Conservation (phyloP, 2,113 vertebrate genomes). For the Conger conger region DNA sequence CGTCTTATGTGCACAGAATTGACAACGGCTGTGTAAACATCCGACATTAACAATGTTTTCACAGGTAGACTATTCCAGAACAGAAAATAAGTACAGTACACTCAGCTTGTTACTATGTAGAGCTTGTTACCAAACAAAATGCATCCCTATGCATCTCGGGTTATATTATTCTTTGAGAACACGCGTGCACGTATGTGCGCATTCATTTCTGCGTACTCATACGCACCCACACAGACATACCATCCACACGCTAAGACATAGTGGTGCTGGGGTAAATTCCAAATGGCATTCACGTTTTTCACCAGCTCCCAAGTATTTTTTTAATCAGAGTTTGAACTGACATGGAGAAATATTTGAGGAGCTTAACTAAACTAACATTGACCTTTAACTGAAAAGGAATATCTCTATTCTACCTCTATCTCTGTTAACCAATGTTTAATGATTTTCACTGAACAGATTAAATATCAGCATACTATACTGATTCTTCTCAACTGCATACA, state of each 20-base stretch:
- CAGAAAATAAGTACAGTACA: not conserved
- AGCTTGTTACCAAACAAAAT: constrained; percentile 40
- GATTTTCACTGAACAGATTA: not conserved
- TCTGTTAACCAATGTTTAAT: not conserved
- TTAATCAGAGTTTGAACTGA: not conserved
- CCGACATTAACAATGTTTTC: not conserved
- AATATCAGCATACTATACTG: not conserved
- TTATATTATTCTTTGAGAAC: not conserved
- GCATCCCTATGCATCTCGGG: constrained; percentile 10
- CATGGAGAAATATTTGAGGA: not conserved
- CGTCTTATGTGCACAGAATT: not conserved
- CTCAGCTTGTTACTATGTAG: not conserved
- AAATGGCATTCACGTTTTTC: not conserved
- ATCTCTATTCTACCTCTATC: not conserved
- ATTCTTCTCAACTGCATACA: not conserved
- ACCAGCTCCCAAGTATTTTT: not conserved
- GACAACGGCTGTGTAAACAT: not conserved
- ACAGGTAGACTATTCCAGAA: not conserved
- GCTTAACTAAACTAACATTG: not conserved
- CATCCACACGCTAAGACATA: not conserved
- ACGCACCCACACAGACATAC: not conserved
- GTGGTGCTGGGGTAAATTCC: not conserved
- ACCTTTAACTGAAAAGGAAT: not conserved
- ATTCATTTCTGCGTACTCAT: not conserved
- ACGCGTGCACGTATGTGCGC: not conserved